Evolutionary conservation across 2,797 vertebrate species (phyloP).

Genomic region (Myotis daubentonii): DNA sequence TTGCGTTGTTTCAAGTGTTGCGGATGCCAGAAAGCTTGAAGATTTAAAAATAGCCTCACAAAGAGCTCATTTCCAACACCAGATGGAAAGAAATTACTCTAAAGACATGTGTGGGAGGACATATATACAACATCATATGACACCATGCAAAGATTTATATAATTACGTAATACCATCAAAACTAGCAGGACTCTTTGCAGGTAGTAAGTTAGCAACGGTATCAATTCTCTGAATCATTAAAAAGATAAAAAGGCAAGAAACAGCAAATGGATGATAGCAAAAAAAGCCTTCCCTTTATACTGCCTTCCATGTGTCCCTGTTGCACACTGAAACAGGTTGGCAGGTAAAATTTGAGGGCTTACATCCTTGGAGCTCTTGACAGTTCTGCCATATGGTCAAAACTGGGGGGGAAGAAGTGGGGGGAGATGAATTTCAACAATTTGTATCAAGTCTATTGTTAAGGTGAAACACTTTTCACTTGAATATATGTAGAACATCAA

Average conservation of each 20-base stretch:
- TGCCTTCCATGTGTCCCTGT: slow-evolving; percentile 33
- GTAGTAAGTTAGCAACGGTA: slow-evolving; percentile 55
- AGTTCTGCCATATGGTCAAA: slow-evolving; percentile 69
- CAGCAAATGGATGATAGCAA: slow-evolving; percentile 51
- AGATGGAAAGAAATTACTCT: slow-evolving; percentile 71
- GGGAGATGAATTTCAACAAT: slow-evolving; percentile 41
- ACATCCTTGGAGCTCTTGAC: slow-evolving; percentile 55
- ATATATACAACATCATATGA: slow-evolving; percentile 54
- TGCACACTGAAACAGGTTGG: slow-evolving; percentile 51
- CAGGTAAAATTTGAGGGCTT: slow-evolving; percentile 72
- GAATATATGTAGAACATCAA: slow-evolving; percentile 46
- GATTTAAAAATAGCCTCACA: slow-evolving; percentile 73
- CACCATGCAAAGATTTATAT: not conserved
- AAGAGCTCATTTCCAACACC: slow-evolving; percentile 40
- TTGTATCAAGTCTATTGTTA: slow-evolving; percentile 31
- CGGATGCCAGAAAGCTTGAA: slow-evolving; percentile 51
- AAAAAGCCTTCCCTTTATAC: slow-evolving; percentile 29
- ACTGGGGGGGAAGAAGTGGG: fast-evolving
- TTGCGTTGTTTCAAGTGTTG: slow-evolving; percentile 38
- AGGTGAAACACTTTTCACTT: slow-evolving; percentile 28
- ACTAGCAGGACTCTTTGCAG: not conserved
- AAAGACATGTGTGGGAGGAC: slow-evolving; percentile 47
- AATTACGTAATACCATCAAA: slow-evolving; percentile 51
- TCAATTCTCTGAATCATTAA: slow-evolving; percentile 69
- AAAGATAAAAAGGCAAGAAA: slow-evolving; percentile 63